Evolutionary conservation across 2,113 vertebrate genomes (phyloP), one percentile per base, ranked within the genome.

Genomic region (Orycteropus afer): DNA sequence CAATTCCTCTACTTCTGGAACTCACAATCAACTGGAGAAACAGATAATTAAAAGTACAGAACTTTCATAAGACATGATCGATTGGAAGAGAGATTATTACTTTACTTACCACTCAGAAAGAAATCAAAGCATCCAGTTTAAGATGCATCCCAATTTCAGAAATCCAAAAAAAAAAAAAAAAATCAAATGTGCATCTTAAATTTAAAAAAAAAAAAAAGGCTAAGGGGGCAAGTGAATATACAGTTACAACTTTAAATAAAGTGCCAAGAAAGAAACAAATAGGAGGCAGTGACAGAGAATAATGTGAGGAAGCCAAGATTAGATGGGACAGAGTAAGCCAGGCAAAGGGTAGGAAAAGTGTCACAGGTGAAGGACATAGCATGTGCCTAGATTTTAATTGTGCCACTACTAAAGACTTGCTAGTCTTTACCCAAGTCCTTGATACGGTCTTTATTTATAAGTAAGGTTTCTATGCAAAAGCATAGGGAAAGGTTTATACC

Each of bases 391-490:
- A 84, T 55, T 2, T 86, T 74, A 94, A 83, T 40, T 40, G 29
- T n/a, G 42, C 49, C 49, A 61, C 67, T 93, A 79, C 18, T 74
- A 61, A 92, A 89, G 86, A 90, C 20, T 32, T 80, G 8, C 32
- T 85, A 47, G 67, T 91, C 77, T 93, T 87, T 55, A 80, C 59
- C 40, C 79, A 77, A 40, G 82, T 92, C 34, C 9, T 94, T 49
- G 45, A 10, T 9, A 90, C 0, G 67, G n/a, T 1, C n/a, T 7
- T 17, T 61, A 77, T 74, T 86, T 69, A 11, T 51, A 77, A 84
- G 51, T 84, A 95, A 91, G 22, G 15, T 78, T 34, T 94, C 79
- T 86, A 79, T 96, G 76, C 29, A 83, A 93, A 96, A 88, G 77
- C 55, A 91, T 40, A 83, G 13, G 57, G 37, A 89, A 90, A 84